Evolutionary conservation across 2,113 vertebrate species (phyloP).

Genomic region (Sterrhoptilus dennistouni): DNA sequence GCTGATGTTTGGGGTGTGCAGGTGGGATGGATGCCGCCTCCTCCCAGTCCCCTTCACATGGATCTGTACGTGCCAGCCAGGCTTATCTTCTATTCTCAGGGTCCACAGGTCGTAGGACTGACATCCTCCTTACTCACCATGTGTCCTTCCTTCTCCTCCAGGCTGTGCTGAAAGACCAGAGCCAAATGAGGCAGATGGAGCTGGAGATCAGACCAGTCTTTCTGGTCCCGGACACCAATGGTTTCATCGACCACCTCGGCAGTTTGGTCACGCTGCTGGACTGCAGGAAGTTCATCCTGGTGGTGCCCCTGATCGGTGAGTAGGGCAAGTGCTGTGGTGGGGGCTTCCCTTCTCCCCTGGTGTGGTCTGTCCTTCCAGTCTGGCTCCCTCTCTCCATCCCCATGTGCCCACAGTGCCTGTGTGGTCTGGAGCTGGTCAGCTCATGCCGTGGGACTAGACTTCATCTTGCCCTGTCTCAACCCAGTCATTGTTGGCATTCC

Average conservation of each 20-base stretch:
- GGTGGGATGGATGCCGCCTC: background rate
- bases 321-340: background rate
- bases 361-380: background rate
- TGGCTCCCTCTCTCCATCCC: background rate
- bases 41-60: background rate
- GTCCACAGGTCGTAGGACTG: background rate
- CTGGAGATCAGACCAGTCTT: slow-evolving; percentile 93
- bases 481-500: background rate
- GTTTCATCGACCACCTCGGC: slow-evolving; percentile 94
- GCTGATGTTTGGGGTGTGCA: background rate
- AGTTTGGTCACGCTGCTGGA: slow-evolving; percentile 84
- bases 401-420: background rate
- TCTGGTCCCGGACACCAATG: slow-evolving; percentile 95
- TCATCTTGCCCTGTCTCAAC: background rate
- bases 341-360: background rate
- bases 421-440: background rate
- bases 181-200: slow-evolving; percentile 87
- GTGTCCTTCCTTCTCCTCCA: slow-evolving; percentile 61
- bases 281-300: slow-evolving; percentile 90
- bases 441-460: background rate
- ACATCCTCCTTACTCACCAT: slow-evolving; percentile 10
- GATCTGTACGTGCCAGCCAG: background rate
- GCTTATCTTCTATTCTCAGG: background rate
- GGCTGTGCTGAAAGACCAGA: slow-evolving; percentile 91
- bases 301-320: slow-evolving; percentile 97